A percentile compares a stretch with the other conserved stretches of the same genome.
Evolutionary conservation across 2,888 invertebrate genomes (phyloP).

Genomic region (Metacarcinus magister): DNA sequence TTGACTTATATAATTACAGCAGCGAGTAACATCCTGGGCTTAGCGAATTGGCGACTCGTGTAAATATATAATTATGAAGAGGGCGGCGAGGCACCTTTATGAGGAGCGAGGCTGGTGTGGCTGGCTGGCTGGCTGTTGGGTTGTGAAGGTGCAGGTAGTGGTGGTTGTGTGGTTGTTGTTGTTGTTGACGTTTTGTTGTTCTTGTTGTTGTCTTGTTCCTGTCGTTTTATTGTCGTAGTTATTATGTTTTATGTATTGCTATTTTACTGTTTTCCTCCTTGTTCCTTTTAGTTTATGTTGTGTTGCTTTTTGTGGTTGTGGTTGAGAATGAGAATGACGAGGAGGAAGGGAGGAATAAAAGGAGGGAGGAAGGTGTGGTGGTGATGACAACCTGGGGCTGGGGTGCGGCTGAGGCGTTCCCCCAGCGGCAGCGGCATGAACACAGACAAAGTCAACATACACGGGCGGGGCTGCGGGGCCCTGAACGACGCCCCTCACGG

Average conservation of each 20-base stretch:
- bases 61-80: constrained; percentile 35
- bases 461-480: constrained; percentile 40
- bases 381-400: background rate
- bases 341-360: background rate
- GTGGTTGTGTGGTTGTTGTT: background rate
- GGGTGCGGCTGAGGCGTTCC: background rate
- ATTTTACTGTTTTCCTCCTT: background rate
- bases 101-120: constrained; percentile 31
- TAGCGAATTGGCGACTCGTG: constrained; percentile 44
- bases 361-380: background rate
- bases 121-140: background rate
- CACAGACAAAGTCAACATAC: constrained; percentile 19
- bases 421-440: background rate
- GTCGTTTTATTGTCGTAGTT: background rate
- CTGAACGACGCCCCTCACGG: constrained; percentile 8
- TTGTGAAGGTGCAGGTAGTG: background rate
- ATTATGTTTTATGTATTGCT: background rate
- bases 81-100: background rate
- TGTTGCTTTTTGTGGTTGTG: background rate
- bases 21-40: constrained; percentile 30
- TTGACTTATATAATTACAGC: constrained; percentile 38
- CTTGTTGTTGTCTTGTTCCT: background rate
- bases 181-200: background rate
- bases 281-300: background rate
- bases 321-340: background rate